Evolutionary conservation across 2,113 vertebrate genomes (phyloP).

Genomic region (Macquaria ambigua): DNA sequence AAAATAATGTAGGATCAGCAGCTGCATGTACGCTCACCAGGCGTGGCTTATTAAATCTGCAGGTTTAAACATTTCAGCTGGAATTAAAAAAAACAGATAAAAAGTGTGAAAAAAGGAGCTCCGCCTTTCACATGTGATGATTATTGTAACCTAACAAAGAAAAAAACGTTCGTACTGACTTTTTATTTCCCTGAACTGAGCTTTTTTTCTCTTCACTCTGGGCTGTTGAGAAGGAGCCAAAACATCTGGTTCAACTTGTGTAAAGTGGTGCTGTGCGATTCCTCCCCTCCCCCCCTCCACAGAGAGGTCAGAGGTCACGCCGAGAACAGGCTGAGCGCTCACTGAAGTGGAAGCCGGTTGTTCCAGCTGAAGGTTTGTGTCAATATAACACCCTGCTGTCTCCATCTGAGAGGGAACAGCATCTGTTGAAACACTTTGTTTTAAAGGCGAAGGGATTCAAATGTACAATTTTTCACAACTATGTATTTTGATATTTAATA

Average conservation of each 20-base stretch:
- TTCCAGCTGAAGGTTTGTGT: slow-evolving; percentile 34
- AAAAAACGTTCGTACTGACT: neutral
- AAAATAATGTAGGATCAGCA: too few species aligned
- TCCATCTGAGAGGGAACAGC: neutral
- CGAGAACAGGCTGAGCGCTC: slow-evolving; percentile 2
- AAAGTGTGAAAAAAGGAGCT: neutral
- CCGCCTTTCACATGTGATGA: neutral
- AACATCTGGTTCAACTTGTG: slow-evolving; percentile 47
- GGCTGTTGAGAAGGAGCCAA: neutral
- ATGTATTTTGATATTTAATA: too few species aligned
- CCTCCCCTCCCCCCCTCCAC: neutral
- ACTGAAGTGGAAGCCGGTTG: slow-evolving; percentile 31
- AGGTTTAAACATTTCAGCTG: neutral
- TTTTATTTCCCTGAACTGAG: neutral
- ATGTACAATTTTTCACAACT: neutral
- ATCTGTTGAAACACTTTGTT: neutral
- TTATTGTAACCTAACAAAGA: neutral
- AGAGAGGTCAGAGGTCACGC: slow-evolving; percentile 56
- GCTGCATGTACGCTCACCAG: too few species aligned
- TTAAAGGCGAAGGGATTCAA: neutral
- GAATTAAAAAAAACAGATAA: neutral
- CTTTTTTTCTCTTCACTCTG: neutral
- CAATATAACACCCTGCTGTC: slow-evolving; percentile 6
- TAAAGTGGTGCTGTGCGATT: neutral
- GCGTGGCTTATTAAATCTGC: too few species aligned